phyloP scores from a whole-genome alignment of 2,113 vertebrate genomes.

The Alectura lathami region DNA sequence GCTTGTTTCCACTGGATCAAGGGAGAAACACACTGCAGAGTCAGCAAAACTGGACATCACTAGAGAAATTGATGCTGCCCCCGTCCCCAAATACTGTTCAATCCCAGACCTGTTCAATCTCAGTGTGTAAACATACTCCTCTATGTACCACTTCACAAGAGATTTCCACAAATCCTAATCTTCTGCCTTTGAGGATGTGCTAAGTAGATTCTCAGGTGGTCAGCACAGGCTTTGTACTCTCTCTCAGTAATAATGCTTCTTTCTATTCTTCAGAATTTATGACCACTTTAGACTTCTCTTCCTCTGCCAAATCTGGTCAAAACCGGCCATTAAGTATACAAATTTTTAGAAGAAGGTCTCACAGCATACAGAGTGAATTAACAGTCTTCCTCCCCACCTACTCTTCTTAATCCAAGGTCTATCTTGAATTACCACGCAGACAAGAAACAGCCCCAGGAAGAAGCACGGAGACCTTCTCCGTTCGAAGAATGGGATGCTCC shows the following conservation, averaged over 20 bases:
- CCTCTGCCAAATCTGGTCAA: neutral
- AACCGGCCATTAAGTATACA: neutral
- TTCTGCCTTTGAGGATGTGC: neutral
- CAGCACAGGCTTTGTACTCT: neutral
- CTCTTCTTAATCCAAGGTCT: neutral
- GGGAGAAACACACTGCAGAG: neutral
- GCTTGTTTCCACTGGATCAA: neutral
- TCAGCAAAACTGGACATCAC: neutral
- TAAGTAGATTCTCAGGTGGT: neutral
- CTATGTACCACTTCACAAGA: neutral
- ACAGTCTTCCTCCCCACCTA: neutral
- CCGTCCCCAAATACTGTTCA: neutral
- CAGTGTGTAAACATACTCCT: neutral
- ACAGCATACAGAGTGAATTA: neutral
- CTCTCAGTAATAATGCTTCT: neutral
- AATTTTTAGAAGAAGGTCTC: neutral
- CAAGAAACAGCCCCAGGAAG: neutral
- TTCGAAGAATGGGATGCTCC: neutral
- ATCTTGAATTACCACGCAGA: neutral
- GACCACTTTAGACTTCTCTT: neutral
- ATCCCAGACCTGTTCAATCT: neutral
- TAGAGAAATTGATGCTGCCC: neutral
- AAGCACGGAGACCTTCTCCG: neutral
- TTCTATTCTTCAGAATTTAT: neutral
- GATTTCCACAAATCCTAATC: neutral